Evolutionary conservation across 2,888 invertebrate species (phyloP).

Genomic region (Adineta ricciae): DNA sequence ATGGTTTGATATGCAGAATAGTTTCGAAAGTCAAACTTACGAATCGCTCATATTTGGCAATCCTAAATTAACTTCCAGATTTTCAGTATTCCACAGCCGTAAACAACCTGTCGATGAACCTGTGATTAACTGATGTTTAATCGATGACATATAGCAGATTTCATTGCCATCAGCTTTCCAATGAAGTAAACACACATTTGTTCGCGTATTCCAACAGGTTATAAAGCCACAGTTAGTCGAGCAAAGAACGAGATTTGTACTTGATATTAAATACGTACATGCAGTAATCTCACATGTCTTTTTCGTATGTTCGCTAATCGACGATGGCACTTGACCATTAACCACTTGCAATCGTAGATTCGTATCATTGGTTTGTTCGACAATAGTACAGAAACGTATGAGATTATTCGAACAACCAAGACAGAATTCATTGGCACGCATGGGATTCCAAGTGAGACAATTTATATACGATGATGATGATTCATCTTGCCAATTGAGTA

Average conservation of each 20-base stretch:
- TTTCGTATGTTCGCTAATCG: background rate
- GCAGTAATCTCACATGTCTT: slow-evolving; percentile 42
- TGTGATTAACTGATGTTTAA: slow-evolving; percentile 28
- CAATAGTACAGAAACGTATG: slow-evolving; percentile 46
- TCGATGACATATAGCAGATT: slow-evolving; percentile 39
- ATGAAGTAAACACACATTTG: slow-evolving; percentile 47
- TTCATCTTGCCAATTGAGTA: background rate
- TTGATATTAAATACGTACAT: slow-evolving; percentile 40
- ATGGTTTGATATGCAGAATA: background rate
- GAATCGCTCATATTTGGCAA: background rate
- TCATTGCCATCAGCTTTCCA: slow-evolving; percentile 48
- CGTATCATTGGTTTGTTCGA: slow-evolving; percentile 37
- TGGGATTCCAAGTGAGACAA: slow-evolving; percentile 27
- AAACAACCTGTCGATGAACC: slow-evolving; percentile 30
- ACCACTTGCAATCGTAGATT: slow-evolving; percentile 39
- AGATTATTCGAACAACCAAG: slow-evolving; percentile 43
- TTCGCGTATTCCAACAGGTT: slow-evolving; percentile 47
- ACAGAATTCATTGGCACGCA: slow-evolving; percentile 42
- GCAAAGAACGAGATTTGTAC: slow-evolving; percentile 45
- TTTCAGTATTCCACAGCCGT: slow-evolving; percentile 32
- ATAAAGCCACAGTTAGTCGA: slow-evolving; percentile 44
- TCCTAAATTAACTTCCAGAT: background rate
- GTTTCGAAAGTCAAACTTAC: background rate
- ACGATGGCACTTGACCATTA: slow-evolving; percentile 43
- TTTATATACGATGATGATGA: background rate